A percentile compares a stretch with the other conserved stretches of the same genome.
Conservation (phyloP, 2,888 invertebrate genomes). For the Dromius quadrimaculatus region DNA sequence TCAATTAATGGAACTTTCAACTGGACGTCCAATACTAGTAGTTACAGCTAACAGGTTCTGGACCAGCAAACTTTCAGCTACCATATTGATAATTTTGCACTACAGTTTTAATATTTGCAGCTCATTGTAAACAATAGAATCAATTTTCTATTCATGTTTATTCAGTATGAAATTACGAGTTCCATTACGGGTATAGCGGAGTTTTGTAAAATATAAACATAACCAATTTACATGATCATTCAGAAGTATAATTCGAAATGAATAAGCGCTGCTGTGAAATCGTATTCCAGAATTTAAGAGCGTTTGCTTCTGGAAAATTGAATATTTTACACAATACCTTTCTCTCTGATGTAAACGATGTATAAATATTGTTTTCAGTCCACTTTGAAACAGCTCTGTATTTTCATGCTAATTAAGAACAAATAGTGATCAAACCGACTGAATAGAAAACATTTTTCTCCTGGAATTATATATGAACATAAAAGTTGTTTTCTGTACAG, state of each 20-base stretch:
- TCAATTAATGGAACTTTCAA: too few species aligned
- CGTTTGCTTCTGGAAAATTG: constrained; percentile 40
- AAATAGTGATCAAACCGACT: too few species aligned
- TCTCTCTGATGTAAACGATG: constrained; percentile 17
- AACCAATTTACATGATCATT: constrained; percentile 50
- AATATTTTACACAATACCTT: constrained; percentile 25
- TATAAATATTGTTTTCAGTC: constrained; percentile 28
- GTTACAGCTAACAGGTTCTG: too few species aligned
- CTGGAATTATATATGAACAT: not conserved
- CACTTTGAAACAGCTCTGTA: not conserved
- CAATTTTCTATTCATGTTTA: constrained; percentile 47
- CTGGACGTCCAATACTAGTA: too few species aligned
- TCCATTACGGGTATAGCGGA: constrained; percentile 32
- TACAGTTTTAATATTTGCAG: too few species aligned
- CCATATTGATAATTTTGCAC: too few species aligned
- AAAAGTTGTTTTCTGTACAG: constrained; percentile 39
- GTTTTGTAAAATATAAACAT: constrained; percentile 48
- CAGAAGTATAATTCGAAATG: constrained; percentile 41
- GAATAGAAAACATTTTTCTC: not conserved
- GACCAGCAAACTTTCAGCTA: too few species aligned
- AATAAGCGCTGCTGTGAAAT: constrained; percentile 13
- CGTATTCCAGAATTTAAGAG: constrained; percentile 26
- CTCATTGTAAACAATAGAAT: too few species aligned
- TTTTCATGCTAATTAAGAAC: constrained; percentile 14
- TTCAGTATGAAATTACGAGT: constrained; percentile 37